Percentiles rank a stretch among this genome's conserved stretches.
phyloP scores from a whole-genome alignment of 2,113 vertebrate genomes.

The Leptosomus discolor region DNA sequence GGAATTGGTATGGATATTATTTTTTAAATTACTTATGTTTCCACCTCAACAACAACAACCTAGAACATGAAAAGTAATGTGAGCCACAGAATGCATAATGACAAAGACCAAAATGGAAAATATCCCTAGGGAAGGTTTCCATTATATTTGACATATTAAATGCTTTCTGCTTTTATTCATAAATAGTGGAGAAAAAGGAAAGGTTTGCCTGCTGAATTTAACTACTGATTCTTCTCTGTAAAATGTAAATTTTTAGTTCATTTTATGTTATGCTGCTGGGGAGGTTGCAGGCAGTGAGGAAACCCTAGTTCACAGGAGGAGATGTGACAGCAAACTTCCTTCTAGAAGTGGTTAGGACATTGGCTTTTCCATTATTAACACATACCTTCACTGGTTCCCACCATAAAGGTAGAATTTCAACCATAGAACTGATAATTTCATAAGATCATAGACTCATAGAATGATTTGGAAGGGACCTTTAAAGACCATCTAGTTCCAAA shows the following conservation, averaged over 20 bases:
- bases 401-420: neutral
- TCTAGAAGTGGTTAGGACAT: neutral
- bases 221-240: neutral
- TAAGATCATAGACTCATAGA: neutral
- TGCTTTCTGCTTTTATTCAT: neutral
- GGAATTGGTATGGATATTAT: neutral
- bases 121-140: neutral
- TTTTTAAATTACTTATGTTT: slow-evolving; percentile 42
- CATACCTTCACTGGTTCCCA: neutral
- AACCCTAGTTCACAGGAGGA: neutral
- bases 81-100: neutral
- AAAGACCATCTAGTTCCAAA: neutral
- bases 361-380: neutral
- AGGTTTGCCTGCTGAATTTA: neutral
- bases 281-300: fast-evolving
- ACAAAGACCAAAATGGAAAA: slow-evolving; percentile 14
- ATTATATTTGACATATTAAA: slow-evolving; percentile 17
- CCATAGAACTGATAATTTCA: neutral
- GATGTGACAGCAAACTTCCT: neutral
- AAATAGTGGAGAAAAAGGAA: neutral
- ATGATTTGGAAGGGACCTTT: neutral
- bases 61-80: neutral
- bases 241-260: neutral
- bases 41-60: neutral
- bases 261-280: neutral